These are phyloP conservation scores for Acanthurus leucopareius DNA, from an alignment of 2,797 vertebrate genomes.

Conservation along the genomic window DNA sequence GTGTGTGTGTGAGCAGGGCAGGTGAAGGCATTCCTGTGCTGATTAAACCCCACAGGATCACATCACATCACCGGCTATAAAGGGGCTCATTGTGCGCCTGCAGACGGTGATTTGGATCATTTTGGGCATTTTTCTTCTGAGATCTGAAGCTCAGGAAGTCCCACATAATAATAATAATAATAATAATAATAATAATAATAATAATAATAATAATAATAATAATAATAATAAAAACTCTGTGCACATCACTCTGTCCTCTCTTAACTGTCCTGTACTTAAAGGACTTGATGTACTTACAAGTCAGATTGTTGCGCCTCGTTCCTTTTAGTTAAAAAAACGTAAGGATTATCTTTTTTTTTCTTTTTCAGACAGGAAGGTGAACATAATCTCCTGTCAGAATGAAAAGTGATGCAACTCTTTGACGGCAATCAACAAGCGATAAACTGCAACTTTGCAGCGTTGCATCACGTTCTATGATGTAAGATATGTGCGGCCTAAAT, in stretches of 20 bases:
- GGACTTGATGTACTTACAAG: background rate
- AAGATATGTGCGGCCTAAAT: background rate
- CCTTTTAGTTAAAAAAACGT: background rate
- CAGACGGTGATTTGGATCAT: conserved; percentile 63
- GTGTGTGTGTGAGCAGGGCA: conserved; percentile 35
- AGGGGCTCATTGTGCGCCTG: conserved; percentile 79
- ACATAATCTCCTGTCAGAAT: background rate
- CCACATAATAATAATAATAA: background rate
- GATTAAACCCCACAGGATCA: conserved; percentile 78
- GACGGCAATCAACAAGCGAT: background rate
- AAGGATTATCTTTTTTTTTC: no score
- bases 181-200: background rate
- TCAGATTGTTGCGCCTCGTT: background rate
- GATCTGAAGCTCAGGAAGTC: conserved; percentile 31
- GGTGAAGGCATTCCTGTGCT: conserved; percentile 82
- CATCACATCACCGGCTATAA: conserved; percentile 75
- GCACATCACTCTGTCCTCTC: no score
- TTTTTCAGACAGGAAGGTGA: background rate
- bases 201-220: background rate
- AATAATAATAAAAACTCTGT: no score
- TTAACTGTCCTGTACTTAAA: no score
- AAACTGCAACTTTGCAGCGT: background rate
- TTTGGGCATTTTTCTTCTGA: conserved; percentile 46
- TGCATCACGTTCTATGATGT: background rate
- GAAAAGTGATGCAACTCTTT: background rate